phyloP scores from a whole-genome alignment of 2,888 invertebrate species.

The Busseola fusca region DNA sequence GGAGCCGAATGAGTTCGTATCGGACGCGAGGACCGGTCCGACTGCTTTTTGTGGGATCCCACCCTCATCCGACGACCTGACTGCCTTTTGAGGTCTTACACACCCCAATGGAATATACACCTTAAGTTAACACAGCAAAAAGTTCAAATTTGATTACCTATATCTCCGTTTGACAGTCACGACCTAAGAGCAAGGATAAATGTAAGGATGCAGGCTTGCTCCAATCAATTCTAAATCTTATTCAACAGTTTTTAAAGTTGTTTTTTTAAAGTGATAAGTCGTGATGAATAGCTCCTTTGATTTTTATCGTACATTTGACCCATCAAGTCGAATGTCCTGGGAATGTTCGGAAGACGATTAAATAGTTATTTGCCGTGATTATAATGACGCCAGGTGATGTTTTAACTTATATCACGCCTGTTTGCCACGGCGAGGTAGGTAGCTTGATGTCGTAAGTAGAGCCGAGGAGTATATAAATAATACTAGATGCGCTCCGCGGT shows the following conservation, averaged over 20 bases:
- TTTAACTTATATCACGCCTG: conserved; percentile 31
- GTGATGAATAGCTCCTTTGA: conserved; percentile 80
- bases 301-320: conserved; percentile 85
- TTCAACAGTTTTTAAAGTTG: conserved; percentile 48
- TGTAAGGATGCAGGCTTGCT: conserved; percentile 71
- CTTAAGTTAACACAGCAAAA: conserved; percentile 30
- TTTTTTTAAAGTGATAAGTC: conserved; percentile 56
- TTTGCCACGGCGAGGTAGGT: background rate
- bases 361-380: conserved; percentile 74
- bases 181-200: conserved; percentile 83
- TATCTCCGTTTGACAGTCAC: conserved; percentile 78
- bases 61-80: conserved; percentile 81
- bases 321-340: conserved; percentile 84
- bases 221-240: conserved; percentile 66
- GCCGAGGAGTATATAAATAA: background rate
- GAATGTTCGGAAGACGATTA: conserved; percentile 82
- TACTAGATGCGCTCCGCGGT: no score
- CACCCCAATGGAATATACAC: conserved; percentile 52
- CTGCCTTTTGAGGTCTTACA: conserved; percentile 64
- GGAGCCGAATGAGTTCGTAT: conserved; percentile 73
- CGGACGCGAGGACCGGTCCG: conserved; percentile 80
- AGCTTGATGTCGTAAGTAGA: background rate
- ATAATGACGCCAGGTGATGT: conserved; percentile 59
- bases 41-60: conserved; percentile 85
- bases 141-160: conserved; percentile 56